These are phyloP conservation scores for Apogon talboti DNA, from an alignment of 2,797 vertebrate species.

Conservation along the genomic window DNA sequence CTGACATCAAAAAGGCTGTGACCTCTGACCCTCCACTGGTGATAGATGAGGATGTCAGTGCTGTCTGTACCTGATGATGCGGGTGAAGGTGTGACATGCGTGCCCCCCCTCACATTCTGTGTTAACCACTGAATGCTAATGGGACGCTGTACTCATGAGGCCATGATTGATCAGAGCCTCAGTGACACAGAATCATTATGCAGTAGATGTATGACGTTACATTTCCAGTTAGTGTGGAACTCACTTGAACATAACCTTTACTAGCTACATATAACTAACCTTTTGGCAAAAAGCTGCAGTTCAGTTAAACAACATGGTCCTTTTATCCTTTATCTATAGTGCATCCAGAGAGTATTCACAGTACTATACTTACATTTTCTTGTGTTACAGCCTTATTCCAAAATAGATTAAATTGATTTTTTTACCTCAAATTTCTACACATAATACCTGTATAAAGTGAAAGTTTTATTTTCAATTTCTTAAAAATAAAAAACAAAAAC, in stretches of 20 bases:
- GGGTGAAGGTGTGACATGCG: conserved; percentile 29
- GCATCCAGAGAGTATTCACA: too few species aligned
- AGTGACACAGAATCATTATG: conserved; percentile 3
- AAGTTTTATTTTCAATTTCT: background rate
- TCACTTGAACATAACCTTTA: too few species aligned
- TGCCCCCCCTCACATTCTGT: conserved; percentile 44
- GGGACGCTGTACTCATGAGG: conserved; percentile 10
- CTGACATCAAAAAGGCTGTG: conserved; percentile 38
- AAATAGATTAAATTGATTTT: too few species aligned
- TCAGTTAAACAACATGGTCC: too few species aligned
- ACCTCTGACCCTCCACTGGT: conserved; percentile 36
- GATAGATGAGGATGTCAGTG: conserved; percentile 41
- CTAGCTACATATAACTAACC: too few species aligned
- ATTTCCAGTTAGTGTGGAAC: too few species aligned
- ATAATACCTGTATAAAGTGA: background rate
- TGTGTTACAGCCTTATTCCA: too few species aligned
- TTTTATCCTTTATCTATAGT: too few species aligned
- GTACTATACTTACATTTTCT: too few species aligned
- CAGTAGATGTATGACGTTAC: background rate
- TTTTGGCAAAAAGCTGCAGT: too few species aligned
- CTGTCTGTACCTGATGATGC: conserved; percentile 24
- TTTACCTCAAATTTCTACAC: background rate
- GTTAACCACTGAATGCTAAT: conserved; percentile 49
- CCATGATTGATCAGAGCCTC: conserved; percentile 29
- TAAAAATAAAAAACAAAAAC: background rate